These are phyloP conservation scores for Drosophila maculinotata DNA, from an alignment of 2,888 invertebrate species.

Conservation along the genomic window DNA sequence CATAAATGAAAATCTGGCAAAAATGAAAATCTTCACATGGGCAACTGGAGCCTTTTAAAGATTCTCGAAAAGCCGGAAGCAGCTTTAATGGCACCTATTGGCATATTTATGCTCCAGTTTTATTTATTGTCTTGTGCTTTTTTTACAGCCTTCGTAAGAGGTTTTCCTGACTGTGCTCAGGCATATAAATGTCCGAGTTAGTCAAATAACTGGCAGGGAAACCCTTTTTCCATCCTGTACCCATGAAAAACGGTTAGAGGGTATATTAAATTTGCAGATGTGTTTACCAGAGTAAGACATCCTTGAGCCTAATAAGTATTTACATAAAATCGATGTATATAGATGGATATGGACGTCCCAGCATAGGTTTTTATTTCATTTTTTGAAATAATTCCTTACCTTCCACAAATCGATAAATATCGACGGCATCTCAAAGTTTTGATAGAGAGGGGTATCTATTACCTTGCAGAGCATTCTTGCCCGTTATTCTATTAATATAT, in stretches of 20 bases:
- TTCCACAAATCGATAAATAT: too few species aligned
- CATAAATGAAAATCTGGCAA: slow-evolving; percentile 50
- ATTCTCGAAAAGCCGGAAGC: slow-evolving; percentile 22
- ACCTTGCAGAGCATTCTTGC: too few species aligned
- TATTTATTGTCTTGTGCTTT: slow-evolving; percentile 65
- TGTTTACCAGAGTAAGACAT: not conserved
- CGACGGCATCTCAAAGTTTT: too few species aligned
- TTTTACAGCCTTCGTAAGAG: slow-evolving; percentile 26
- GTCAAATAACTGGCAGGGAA: slow-evolving; percentile 57
- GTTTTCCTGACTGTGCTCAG: slow-evolving; percentile 39
- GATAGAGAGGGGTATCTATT: not conserved
- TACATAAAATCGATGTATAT: too few species aligned
- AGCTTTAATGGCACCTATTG: slow-evolving; percentile 67
- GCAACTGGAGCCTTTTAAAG: slow-evolving; percentile 32
- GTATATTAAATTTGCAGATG: not conserved
- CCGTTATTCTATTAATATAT: slow-evolving; percentile 4
- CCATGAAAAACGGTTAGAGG: not conserved
- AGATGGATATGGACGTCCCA: too few species aligned
- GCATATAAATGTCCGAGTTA: slow-evolving; percentile 67
- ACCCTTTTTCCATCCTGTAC: slow-evolving; percentile 50
- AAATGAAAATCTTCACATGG: slow-evolving; percentile 42
- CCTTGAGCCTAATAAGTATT: not conserved
- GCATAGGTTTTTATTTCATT: too few species aligned
- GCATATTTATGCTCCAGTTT: slow-evolving; percentile 68
- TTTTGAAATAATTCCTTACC: too few species aligned